Evolutionary conservation across 2,113 vertebrate species (phyloP).

Genomic region (Notechis scutatus): DNA sequence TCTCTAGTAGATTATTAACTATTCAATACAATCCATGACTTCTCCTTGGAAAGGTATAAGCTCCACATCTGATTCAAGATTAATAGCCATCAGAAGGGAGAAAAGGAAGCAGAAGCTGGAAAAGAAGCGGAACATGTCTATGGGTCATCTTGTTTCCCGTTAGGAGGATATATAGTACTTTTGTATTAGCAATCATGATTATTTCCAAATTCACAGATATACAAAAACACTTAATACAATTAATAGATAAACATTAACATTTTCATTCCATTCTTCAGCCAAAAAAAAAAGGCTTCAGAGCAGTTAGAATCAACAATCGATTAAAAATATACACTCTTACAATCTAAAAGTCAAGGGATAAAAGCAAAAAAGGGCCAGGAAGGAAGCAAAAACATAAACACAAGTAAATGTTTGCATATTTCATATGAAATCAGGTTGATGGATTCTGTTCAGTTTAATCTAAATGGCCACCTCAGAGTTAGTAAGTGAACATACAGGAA

Average conservation of each 20-base stretch:
- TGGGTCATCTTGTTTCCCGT: neutral
- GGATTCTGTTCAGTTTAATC: neutral
- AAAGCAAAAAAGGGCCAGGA: neutral
- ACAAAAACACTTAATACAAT: neutral
- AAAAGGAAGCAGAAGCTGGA: neutral
- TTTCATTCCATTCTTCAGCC: neutral
- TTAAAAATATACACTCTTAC: neutral
- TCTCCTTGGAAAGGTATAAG: neutral
- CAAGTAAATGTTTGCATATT: neutral
- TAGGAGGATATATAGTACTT: neutral
- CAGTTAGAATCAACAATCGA: neutral
- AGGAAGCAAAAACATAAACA: neutral
- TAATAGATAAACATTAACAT: neutral
- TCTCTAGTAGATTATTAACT: neutral
- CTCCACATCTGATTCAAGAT: neutral
- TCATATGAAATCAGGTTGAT: neutral
- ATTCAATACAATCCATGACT: neutral
- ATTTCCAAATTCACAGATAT: neutral
- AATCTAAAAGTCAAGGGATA: neutral
- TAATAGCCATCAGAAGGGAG: neutral
- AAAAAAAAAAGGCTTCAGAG: neutral
- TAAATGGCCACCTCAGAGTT: neutral
- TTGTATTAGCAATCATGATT: neutral
- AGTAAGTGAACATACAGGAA: neutral
- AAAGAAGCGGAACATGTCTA: neutral